Evolutionary conservation across 2,797 vertebrate species (phyloP).

Genomic region (Acanthis flammea): DNA sequence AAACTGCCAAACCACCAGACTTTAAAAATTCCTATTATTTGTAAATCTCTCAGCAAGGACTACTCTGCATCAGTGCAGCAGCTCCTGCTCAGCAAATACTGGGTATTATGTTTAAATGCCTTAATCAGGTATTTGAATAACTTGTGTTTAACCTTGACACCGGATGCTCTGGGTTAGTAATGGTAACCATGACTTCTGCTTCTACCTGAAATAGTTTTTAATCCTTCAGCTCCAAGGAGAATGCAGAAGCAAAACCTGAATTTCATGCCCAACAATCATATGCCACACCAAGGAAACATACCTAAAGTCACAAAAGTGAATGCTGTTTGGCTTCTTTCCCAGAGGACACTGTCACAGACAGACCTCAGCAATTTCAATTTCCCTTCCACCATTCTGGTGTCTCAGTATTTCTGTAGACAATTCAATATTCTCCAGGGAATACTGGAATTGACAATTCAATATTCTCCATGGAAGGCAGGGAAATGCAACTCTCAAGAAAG

Average conservation of each 20-base stretch:
- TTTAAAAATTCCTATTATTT: background rate
- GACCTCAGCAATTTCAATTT: background rate
- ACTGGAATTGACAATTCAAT: background rate
- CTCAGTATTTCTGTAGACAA: background rate
- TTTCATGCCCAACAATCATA: background rate
- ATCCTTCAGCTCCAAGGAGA: background rate
- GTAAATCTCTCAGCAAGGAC: background rate
- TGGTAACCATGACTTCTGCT: background rate
- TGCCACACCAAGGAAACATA: background rate
- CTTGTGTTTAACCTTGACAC: background rate
- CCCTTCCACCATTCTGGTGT: background rate
- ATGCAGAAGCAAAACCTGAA: background rate
- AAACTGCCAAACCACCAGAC: background rate
- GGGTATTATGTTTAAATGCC: background rate
- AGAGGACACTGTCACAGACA: background rate
- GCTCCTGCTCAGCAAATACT: background rate
- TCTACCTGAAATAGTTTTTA: background rate
- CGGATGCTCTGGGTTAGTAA: background rate
- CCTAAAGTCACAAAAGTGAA: background rate
- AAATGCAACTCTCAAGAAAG: background rate
- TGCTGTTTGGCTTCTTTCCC: background rate
- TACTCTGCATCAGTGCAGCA: background rate
- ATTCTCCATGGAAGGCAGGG: background rate
- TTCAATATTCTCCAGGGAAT: background rate
- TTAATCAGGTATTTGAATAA: background rate